Evolutionary conservation across 2,113 vertebrate species (phyloP).

Genomic region (Elgaria multicarinata): DNA sequence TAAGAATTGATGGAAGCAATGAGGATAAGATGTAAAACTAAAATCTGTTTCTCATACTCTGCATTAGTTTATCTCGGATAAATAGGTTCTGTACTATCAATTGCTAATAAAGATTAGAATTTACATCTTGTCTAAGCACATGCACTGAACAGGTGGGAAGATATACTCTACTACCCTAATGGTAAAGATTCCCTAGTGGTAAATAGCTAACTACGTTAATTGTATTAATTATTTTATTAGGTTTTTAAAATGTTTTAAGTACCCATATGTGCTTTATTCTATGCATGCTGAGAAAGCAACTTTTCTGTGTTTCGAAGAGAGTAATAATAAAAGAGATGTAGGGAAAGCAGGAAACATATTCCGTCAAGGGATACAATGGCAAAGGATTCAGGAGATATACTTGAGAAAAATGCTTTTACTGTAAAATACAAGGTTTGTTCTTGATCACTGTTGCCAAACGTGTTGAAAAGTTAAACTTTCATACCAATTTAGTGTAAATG

Average conservation of each 20-base stretch:
- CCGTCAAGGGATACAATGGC: not conserved
- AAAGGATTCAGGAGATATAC: not conserved
- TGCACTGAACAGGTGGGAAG: not conserved
- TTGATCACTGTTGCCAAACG: slow-evolving; percentile 27
- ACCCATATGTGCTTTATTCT: not conserved
- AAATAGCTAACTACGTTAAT: not conserved
- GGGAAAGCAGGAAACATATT: slow-evolving; percentile 11
- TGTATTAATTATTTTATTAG: not conserved
- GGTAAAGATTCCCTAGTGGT: not conserved
- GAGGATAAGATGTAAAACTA: not conserved
- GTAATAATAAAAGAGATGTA: slow-evolving; percentile 9
- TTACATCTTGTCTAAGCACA: not conserved
- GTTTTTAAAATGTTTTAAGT: not conserved
- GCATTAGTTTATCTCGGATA: not conserved
- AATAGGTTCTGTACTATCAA: not conserved
- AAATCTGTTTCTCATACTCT: not conserved
- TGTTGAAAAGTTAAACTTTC: slow-evolving; percentile 32
- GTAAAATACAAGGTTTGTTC: slow-evolving; percentile 15
- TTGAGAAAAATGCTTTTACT: not conserved
- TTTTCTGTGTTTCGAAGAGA: not conserved
- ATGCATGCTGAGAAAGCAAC: not conserved
- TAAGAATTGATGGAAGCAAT: not conserved
- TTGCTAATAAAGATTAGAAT: not conserved
- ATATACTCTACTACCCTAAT: not conserved
- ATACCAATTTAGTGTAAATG: slow-evolving; percentile 16